Evolutionary conservation across 2,888 invertebrate species (phyloP), one percentile per base, ranked within the genome.

Genomic region (Cephus nigrinus): DNA sequence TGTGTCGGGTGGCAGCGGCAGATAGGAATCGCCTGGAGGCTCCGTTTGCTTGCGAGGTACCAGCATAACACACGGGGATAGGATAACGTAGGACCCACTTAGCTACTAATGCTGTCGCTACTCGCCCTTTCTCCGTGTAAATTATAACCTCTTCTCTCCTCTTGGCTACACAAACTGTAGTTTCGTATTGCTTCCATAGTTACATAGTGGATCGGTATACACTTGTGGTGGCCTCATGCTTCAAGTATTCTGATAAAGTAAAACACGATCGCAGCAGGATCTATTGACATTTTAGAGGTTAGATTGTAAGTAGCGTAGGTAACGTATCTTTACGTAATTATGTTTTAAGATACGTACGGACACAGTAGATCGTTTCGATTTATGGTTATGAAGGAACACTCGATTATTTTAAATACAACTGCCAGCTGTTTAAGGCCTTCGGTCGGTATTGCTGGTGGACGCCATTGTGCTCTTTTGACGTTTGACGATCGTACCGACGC

Each of bases 21-120:
- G 88, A 88, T 88, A 88, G 84, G 83, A 85, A 88, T 88, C 88
- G 83, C 82, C 80, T 77, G 73, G 77, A 69, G 73, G n/a, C 68
- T 74, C 68, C 36, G 76, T 30, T 30, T 33, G 75, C 75, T n/a
- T 36, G 80, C 80, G 79, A 81, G 85, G 83, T 74, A 74, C 74
- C 85, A 79, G 80, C 78, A 85, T 84, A 87, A 86, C 85, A 82
- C 84, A 84, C 86, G 80, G 82, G 86, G 85, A 86, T 81, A 85
- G 88, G 86, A 89, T 90, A 90, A 90, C 87, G 88, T 86, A 88
- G 88, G 87, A 84, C 88, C 90, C 89, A 90, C 89, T 90, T 90
- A 90, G 87, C 89, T 86, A 88, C 90, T 90, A 90, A 90, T 90
- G 88, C 88, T 89, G 89, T 90, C 89, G 88, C 88, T 89, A 89